These are phyloP conservation scores for Aramus guarauna DNA, from an alignment of 2,113 vertebrate genomes.

Conservation along the genomic window DNA sequence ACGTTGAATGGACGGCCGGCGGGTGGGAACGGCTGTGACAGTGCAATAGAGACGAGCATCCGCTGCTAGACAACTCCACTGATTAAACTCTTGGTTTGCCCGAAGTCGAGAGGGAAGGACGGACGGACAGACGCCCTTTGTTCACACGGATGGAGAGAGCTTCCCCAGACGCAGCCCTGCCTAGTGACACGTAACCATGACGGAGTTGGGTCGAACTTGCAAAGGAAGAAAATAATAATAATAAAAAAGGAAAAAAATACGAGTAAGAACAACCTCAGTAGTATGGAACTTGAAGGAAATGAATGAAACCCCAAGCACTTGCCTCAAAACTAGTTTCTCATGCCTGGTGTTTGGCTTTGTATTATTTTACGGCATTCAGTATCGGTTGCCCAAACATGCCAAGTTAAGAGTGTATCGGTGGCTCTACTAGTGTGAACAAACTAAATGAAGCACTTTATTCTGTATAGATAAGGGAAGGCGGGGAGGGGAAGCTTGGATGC, in stretches of 20 bases:
- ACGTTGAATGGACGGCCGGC: not conserved
- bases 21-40: slow-evolving; percentile 51
- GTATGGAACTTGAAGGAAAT: slow-evolving; percentile 26
- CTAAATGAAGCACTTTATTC: slow-evolving; percentile 83
- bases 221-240: not conserved
- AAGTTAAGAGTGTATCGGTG: slow-evolving; percentile 40
- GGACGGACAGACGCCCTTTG: not conserved
- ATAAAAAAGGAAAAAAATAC: not conserved
- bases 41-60: slow-evolving; percentile 65
- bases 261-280: not conserved
- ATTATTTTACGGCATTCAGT: not conserved
- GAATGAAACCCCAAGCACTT: slow-evolving; percentile 18
- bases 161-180: not conserved
- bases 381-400: slow-evolving; percentile 28
- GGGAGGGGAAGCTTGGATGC: slow-evolving; percentile 53
- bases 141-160: not conserved
- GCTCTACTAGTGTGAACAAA: slow-evolving; percentile 73
- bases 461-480: slow-evolving; percentile 65
- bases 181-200: not conserved
- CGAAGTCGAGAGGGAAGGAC: not conserved
- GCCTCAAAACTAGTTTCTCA: slow-evolving; percentile 34
- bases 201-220: not conserved
- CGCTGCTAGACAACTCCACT: slow-evolving; percentile 50
- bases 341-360: slow-evolving; percentile 19
- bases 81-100: slow-evolving; percentile 34